Evolutionary conservation across 2,888 invertebrate species (phyloP).

Genomic region (Zygothrica quintamaculata): DNA sequence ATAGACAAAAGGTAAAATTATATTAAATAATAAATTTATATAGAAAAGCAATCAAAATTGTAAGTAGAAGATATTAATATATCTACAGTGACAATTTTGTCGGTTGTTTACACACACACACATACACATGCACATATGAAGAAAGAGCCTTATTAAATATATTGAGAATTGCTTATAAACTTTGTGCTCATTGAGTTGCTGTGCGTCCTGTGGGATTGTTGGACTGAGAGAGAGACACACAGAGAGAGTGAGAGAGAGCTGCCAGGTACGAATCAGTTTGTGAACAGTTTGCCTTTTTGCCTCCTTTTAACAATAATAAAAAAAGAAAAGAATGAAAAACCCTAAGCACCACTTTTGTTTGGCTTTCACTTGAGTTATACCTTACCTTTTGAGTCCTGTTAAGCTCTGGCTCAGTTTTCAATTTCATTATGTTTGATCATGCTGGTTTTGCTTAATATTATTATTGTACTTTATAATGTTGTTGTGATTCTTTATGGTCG

Average conservation of each 20-base stretch:
- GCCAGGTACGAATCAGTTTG: slow-evolving; percentile 40
- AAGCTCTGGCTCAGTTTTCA: slow-evolving; percentile 61
- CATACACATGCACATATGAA: neutral
- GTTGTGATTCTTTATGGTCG: no score
- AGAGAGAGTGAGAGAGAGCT: no score
- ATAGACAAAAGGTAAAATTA: neutral
- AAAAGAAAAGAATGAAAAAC: no score
- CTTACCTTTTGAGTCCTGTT: slow-evolving; percentile 27
- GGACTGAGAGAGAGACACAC: no score
- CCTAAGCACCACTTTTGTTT: slow-evolving; percentile 44
- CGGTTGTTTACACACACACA: slow-evolving; percentile 6
- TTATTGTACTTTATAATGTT: slow-evolving; percentile 19
- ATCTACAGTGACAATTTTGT: slow-evolving; percentile 10
- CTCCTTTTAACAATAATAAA: no score
- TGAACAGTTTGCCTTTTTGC: slow-evolving; percentile 19
- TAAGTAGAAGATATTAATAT: neutral
- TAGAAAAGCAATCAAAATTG: neutral
- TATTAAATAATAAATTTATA: neutral
- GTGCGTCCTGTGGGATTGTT: slow-evolving; percentile 36
- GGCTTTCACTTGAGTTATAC: slow-evolving; percentile 52
- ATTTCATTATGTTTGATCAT: slow-evolving; percentile 67
- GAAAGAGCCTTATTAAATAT: slow-evolving; percentile 51
- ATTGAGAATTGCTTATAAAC: slow-evolving; percentile 61
- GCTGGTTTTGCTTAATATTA: slow-evolving; percentile 57
- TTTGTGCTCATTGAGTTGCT: slow-evolving; percentile 45